Conservation (phyloP, 2,113 vertebrate species). For the Mustelus asterias region DNA sequence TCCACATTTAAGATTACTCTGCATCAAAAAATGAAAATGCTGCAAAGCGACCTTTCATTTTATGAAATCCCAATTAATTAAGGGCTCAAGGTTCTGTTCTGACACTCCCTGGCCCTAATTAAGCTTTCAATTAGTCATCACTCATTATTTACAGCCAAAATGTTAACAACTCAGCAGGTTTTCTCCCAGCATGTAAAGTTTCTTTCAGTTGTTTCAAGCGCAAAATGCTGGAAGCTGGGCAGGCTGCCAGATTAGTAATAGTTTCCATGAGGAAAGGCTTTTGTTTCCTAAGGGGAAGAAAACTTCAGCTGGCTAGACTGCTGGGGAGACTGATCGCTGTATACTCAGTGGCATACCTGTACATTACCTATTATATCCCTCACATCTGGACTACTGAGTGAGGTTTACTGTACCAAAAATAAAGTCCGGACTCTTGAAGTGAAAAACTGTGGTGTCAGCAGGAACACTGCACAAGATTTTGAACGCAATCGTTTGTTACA, state of each 20-base stretch:
- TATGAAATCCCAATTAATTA: slow-evolving; percentile 6
- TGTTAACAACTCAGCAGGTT: slow-evolving; percentile 69
- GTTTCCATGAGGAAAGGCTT: slow-evolving; percentile 84
- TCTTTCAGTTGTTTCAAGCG: slow-evolving; percentile 73
- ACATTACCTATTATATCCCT: slow-evolving; percentile 40
- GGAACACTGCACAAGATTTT: background rate
- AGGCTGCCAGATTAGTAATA: slow-evolving; percentile 74
- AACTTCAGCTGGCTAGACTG: slow-evolving; percentile 51
- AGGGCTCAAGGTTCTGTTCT: background rate
- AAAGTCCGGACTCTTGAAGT: slow-evolving; percentile 46
- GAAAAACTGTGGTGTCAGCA: slow-evolving; percentile 28
- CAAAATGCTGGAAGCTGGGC: slow-evolving; percentile 68
- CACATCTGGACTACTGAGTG: slow-evolving; percentile 59
- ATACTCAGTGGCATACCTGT: slow-evolving; percentile 53
- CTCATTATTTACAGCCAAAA: slow-evolving; percentile 52
- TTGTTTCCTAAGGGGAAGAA: slow-evolving; percentile 55
- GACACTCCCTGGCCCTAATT: background rate
- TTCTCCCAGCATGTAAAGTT: slow-evolving; percentile 64
- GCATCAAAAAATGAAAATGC: background rate
- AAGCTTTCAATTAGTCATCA: slow-evolving; percentile 37
- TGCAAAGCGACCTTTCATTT: background rate
- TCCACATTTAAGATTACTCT: background rate
- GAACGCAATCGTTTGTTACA: background rate
- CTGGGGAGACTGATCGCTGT: slow-evolving; percentile 51
- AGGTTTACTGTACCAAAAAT: slow-evolving; percentile 39